Base-by-base conservation (phyloP, 2,888 invertebrate genomes). In the Campoplex nolae region DNA sequence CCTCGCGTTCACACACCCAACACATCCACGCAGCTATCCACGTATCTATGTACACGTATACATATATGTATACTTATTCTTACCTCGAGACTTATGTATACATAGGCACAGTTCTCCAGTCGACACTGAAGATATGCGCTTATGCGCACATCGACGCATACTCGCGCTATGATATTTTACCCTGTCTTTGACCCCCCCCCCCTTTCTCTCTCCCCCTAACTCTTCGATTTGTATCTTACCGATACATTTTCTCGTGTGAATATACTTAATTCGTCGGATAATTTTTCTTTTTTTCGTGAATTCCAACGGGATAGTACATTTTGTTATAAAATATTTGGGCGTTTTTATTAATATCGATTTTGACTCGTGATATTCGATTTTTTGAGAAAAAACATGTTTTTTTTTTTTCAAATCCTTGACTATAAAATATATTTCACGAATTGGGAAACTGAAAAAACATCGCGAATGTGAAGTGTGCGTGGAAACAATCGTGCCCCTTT, bases 141-240 rank as follows among this genome's bases (percentile, higher is more conserved):
- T 65, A 77, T 71, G 86, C 81, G 78, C 87, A 87, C 84, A 84
- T 84, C 74, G 79, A 87, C 79, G 70, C 54, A 84, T 82, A 80
- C 73, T 70, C 45, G 62, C 56, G 23, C 23, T 65, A 67, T 23
- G 51, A 51, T 62, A 13, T 32, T 73, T 80, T 51, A 38, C 54
- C 48, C 77, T 45, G 42, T 58, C 28, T 35, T 51, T 42, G 4
- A 62, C 77, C 74, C 74, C 32, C 74, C 42, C 48, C 16, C 79
- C 75, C 23, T 38, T 1, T 6, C 23, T 23, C 23, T 23, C 23
- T 23, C 16, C 78, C 75, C 32, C 45, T 0, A 28, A 28, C 58
- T 67, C n/a, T n/a, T 32, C 58, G 51, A 45, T 76, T 62, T 67
- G 32, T 28, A 38, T 13, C 35, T 82, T 28, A 45, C 83, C 48